A percentile compares a stretch with the other conserved stretches of the same genome.
phyloP scores from a whole-genome alignment of 2,113 vertebrate species.

The Prionailurus bengalensis region DNA sequence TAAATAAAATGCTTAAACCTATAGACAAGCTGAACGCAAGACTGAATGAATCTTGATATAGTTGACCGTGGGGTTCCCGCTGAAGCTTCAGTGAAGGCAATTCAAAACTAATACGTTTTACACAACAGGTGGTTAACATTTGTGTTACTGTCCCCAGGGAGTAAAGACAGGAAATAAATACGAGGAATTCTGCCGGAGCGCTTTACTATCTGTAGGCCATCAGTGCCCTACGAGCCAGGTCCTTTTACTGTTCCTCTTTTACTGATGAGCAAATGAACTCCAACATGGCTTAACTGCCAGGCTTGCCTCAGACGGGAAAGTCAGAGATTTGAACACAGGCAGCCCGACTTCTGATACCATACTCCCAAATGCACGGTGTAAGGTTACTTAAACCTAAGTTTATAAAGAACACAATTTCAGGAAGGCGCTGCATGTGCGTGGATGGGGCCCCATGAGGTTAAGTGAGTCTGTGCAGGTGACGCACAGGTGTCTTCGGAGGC shows the following conservation, averaged over 20 bases:
- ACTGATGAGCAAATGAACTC: slow-evolving; percentile 9
- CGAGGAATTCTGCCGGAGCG: neutral
- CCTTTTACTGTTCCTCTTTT: neutral
- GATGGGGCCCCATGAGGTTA: neutral
- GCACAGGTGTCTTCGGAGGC: too few relatives aligned
- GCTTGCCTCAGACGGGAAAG: neutral
- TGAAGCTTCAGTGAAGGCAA: neutral
- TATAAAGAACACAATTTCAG: neutral
- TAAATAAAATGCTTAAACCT: neutral
- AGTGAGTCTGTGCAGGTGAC: rapidly evolving
- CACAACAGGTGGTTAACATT: neutral
- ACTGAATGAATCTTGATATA: neutral
- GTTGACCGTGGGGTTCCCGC: neutral
- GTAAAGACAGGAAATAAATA: neutral
- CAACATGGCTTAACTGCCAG: neutral
- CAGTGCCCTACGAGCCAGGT: neutral
- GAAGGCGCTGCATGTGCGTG: neutral
- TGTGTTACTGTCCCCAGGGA: neutral
- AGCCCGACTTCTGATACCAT: neutral
- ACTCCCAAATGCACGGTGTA: neutral
- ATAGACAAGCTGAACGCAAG: neutral
- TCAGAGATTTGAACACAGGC: neutral
- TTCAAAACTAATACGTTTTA: slow-evolving; percentile 28
- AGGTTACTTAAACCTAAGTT: neutral
- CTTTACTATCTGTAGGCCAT: neutral